Percentiles rank a stretch among this genome's conserved stretches.
phyloP scores from a whole-genome alignment of 2,797 vertebrate species.

The Columba guinea region DNA sequence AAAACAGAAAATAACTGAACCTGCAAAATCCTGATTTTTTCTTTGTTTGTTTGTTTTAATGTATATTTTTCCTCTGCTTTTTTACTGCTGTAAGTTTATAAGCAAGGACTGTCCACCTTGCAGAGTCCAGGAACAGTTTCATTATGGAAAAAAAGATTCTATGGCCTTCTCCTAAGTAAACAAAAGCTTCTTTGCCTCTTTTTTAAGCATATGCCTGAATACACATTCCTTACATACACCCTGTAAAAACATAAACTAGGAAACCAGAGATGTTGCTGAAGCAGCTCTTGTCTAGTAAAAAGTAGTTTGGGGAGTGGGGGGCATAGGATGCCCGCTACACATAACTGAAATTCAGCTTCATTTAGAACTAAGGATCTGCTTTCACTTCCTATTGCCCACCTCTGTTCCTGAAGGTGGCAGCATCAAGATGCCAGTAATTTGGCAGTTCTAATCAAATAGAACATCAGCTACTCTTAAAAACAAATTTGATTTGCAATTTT shows the following conservation, averaged over 20 bases:
- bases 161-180: neutral
- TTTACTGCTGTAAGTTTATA: neutral
- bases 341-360: neutral
- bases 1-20: neutral
- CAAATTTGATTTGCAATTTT: constrained; percentile 2
- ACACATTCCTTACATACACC: neutral
- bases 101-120: neutral
- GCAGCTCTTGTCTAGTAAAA: neutral
- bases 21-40: neutral
- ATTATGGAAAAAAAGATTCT: neutral
- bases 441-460: neutral
- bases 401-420: constrained; percentile 35
- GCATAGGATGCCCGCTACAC: too few species aligned
- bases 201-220: neutral
- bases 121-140: neutral
- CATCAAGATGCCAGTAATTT: constrained; percentile 29
- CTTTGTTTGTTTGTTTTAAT: neutral
- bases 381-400: neutral
- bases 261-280: neutral
- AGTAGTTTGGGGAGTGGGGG: neutral
- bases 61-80: neutral
- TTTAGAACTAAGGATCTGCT: neutral
- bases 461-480: neutral
- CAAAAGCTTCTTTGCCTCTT: neutral
- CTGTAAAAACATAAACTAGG: neutral